Base-by-base conservation (phyloP, 2,113 vertebrate species). In the Varanus komodoensis region DNA sequence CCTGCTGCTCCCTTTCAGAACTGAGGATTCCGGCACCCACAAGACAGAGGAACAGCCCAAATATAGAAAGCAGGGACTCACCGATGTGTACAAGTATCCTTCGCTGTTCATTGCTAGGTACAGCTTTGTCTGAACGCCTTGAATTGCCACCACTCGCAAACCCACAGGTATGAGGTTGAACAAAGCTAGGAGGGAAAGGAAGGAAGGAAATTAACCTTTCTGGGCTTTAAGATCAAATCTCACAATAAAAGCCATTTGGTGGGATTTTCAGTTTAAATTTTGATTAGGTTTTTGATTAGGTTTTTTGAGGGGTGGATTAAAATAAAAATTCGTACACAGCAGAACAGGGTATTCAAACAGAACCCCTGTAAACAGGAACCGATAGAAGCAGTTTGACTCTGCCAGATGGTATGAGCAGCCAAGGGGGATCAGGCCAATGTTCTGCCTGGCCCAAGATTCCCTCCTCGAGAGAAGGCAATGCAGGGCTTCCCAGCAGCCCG, bases 91-190 rank as follows among this genome's bases (percentile, higher is more conserved):
- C 87, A 99, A 97, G 96, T 97, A 99, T 94, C 99, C 99, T 96
- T 99, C 99, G 11, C 98, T 99, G 97, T 99, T 99, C 99, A 99
- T 99, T 88, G 99, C 99, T 98, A 99, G 96, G 89, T 99, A 99
- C 61, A 99, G 96, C 96, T 99, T 99, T 93, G 98, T 99, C 97
- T 99, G 99, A 96, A 99, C 98, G 87, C 99, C 99, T 96, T 99
- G 99, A 97, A 99, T 99, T 93, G 99, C 99, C 97, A 99, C 99
- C 97, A 99, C 99, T 96, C 99, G 98, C 95, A 99, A 98, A 95
- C 99, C 99, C 97, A 99, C 99, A 75, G 99, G 99, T 93, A 99
- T 99, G 97, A 99, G 99, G 98, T 99, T 99, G 97, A 99, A 99
- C 97, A 98, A 97, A 95, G 98, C 99, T 99, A 95, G 84, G 94